These are phyloP conservation scores for Euclidia mi DNA, from an alignment of 2,888 invertebrate species.

Conservation along the genomic window DNA sequence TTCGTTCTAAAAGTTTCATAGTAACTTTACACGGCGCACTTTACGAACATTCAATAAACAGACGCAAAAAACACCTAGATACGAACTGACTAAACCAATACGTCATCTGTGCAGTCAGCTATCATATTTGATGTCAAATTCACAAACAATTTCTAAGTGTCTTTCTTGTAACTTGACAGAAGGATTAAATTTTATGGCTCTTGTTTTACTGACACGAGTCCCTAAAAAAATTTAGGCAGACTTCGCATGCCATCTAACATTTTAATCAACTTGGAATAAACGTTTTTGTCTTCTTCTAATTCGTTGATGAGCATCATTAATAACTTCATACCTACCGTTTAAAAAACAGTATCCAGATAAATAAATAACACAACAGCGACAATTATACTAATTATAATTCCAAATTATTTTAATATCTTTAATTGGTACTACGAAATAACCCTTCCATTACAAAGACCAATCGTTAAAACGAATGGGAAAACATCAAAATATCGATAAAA, in stretches of 20 bases:
- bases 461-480: slow-evolving; percentile 38
- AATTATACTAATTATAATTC: slow-evolving; percentile 21
- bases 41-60: too few relatives aligned
- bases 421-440: slow-evolving; percentile 24
- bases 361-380: neutral
- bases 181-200: neutral
- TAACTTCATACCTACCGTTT: too few relatives aligned
- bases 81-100: too few relatives aligned
- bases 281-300: neutral
- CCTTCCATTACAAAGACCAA: slow-evolving; percentile 28
- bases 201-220: neutral
- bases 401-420: slow-evolving; percentile 15
- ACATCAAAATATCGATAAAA: slow-evolving; percentile 40
- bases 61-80: too few relatives aligned
- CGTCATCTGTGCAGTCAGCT: too few relatives aligned
- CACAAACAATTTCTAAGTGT: too few relatives aligned
- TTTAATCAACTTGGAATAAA: neutral
- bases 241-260: neutral
- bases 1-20: too few relatives aligned
- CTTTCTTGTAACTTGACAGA: neutral
- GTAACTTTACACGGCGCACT: too few relatives aligned
- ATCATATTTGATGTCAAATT: too few relatives aligned
- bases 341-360: neutral
- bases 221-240: neutral
- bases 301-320: too few relatives aligned